phyloP scores from a whole-genome alignment of 2,113 vertebrate species.

The Pelvicachromis taeniatus region DNA sequence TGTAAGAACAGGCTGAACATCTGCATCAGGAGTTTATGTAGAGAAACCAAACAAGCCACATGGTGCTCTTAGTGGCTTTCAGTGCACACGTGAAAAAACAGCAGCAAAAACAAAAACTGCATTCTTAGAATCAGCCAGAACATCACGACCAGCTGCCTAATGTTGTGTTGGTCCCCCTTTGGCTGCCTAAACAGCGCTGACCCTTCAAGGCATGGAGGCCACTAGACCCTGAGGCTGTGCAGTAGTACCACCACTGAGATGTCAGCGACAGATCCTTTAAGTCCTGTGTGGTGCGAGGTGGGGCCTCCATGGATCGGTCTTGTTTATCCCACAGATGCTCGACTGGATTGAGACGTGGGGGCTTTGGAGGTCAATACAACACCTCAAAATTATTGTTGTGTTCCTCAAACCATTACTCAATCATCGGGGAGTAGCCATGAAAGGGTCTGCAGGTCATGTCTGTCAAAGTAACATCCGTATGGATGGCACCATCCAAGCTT shows the following conservation, averaged over 20 bases:
- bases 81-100: not conserved
- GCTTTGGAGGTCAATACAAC: not conserved
- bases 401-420: not conserved
- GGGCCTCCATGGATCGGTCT: not conserved
- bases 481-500: not conserved
- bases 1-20: conserved; percentile 22
- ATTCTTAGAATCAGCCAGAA: not conserved
- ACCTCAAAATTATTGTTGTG: not conserved
- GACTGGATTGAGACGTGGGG: not conserved
- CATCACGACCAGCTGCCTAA: not conserved
- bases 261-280: not conserved
- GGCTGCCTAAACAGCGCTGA: not conserved
- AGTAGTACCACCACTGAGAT: not conserved
- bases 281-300: not conserved
- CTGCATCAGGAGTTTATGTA: not conserved
- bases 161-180: not conserved
- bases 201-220: not conserved
- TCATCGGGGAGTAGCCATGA: not conserved
- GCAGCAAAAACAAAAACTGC: not conserved
- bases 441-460: not conserved
- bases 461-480: not conserved
- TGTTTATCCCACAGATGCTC: not conserved
- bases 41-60: not conserved
- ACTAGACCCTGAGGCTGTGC: not conserved
- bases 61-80: not conserved